These are phyloP conservation scores for Psilanteris sp. DNA, from an alignment of 1,140 invertebrate species.

Conservation along the genomic window DNA sequence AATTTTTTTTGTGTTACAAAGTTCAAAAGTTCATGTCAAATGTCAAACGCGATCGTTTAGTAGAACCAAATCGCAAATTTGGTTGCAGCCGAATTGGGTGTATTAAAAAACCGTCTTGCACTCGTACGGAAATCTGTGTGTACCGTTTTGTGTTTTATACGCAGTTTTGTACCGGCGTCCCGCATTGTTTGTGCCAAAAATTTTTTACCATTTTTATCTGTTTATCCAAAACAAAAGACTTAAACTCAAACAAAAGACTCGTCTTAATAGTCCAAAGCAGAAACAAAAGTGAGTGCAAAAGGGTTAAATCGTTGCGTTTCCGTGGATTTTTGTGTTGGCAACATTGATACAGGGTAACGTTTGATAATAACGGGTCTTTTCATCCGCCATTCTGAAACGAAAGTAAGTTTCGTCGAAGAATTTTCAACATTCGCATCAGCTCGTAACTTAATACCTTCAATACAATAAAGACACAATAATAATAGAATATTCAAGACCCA, in stretches of 20 bases:
- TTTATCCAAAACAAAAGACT: constrained; percentile 8
- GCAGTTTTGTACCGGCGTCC: constrained; percentile 4
- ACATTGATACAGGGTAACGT: constrained; percentile 12
- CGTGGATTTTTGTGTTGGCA: not conserved
- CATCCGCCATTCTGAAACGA: not conserved
- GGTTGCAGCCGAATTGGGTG: too few species aligned
- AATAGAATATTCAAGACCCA: too few species aligned
- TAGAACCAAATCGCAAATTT: too few species aligned
- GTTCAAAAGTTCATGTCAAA: too few species aligned
- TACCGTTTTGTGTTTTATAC: constrained; percentile 1
- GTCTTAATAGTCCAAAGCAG: not conserved
- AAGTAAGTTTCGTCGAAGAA: constrained; percentile 1
- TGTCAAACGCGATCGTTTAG: too few species aligned
- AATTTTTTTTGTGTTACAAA: too few species aligned
- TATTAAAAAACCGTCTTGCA: constrained; percentile 1
- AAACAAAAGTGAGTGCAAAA: not conserved
- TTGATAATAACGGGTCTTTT: constrained; percentile 14
- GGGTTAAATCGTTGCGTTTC: not conserved
- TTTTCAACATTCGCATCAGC: not conserved
- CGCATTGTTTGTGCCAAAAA: constrained; percentile 41
- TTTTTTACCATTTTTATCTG: constrained; percentile 26
- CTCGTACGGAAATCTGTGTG: not conserved
- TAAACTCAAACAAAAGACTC: constrained; percentile 8
- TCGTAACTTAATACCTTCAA: constrained; percentile 19
- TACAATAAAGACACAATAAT: too few species aligned